These are phyloP conservation scores for Gavialis gangeticus DNA, from an alignment of 2,113 vertebrate genomes.

Conservation along the genomic window DNA sequence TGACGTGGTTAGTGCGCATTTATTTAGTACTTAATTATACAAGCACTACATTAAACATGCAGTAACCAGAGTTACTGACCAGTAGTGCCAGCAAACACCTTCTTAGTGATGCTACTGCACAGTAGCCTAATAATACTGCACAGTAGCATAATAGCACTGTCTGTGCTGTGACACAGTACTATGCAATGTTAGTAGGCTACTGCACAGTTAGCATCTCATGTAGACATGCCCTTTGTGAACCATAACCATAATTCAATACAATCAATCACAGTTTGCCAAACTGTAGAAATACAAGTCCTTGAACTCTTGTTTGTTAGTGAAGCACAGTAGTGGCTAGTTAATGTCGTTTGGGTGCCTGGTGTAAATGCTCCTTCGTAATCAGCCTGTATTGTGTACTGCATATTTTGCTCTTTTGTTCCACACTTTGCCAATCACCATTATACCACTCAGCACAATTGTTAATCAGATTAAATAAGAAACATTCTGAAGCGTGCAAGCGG, in stretches of 20 bases:
- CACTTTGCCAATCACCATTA: conserved; percentile 35
- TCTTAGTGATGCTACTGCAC: too few relatives aligned
- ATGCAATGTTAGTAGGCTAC: too few relatives aligned
- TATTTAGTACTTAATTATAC: too few relatives aligned
- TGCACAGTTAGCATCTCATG: too few relatives aligned
- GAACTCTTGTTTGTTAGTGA: accelerated
- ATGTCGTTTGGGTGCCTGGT: conserved; percentile 1
- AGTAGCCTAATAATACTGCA: too few relatives aligned
- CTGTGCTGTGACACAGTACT: too few relatives aligned
- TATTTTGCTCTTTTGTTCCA: background rate
- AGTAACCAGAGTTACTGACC: too few relatives aligned
- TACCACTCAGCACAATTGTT: conserved; percentile 19
- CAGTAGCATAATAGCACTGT: too few relatives aligned
- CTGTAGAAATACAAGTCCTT: background rate
- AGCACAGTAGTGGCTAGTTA: background rate
- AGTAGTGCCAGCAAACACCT: too few relatives aligned
- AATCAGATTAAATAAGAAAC: conserved; percentile 22
- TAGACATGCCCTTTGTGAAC: background rate
- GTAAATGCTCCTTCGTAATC: conserved; percentile 23
- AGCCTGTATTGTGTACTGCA: background rate
- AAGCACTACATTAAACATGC: too few relatives aligned
- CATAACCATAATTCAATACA: background rate
- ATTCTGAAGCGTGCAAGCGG: background rate
- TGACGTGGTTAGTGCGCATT: too few relatives aligned
- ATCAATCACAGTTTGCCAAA: background rate